Base-by-base conservation (phyloP, 2,113 vertebrate species). In the Brachyhypopomus gauderio region DNA sequence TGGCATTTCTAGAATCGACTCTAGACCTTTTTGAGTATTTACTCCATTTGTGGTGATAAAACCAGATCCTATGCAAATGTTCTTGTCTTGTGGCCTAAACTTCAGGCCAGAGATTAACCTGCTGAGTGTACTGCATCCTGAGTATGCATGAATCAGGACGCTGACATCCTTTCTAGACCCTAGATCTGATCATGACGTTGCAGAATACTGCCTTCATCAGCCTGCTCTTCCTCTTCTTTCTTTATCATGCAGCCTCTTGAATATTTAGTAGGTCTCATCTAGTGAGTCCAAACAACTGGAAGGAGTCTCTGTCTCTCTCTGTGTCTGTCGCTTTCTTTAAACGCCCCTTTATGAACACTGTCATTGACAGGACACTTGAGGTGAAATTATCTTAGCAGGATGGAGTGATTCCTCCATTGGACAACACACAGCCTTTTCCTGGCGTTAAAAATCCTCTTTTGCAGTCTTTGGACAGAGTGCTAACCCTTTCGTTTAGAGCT, bases 401-500 rank as follows among this genome's bases (percentile, higher is more conserved):
- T 22, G 19, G n/a, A 30, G 16, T 9, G 22, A 83, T 80, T 27
- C 79, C 48, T 64, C 80, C 59, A 82, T 73, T 81, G 12, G 60
- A 70, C 20, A 8, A 67, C 48, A 72, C 17, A 12, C 60, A 77
- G 64, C 81, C 59, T 52, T 88, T 77, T 72, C 1, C 52, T 64
- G 52, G 84, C 52, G 70, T 64, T 80, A 70, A 75, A 72, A 85
- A 86, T 84, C 81, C 78, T 72, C 71, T 85, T 82, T 87, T 76
- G 77, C 84, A 83, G 72, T 86, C 81, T 85, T 85, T 85, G 80
- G 72, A 36, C 66, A 67, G 77, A 86, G 74, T 34, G 55, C 67
- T 48, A 36, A 62, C 77, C 81, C 80, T 84, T 85, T 85, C 72
- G 78, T 23, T 45, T 11, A 52, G 34, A 64, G 81, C 71, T 85